Evolutionary conservation across 2,888 invertebrate genomes (phyloP).

Genomic region (Scrobipalpa atriplicella): DNA sequence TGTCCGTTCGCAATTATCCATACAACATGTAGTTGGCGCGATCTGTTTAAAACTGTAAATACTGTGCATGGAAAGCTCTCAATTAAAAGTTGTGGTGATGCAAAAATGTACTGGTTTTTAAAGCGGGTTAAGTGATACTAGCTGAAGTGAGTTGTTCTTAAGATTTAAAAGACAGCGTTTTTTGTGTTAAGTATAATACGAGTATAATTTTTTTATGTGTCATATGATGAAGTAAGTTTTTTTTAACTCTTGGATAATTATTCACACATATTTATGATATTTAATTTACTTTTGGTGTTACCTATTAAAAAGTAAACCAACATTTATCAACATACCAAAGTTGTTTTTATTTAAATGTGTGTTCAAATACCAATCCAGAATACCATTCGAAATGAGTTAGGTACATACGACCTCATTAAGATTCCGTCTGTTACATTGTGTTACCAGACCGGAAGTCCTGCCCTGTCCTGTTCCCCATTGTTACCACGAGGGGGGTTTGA

Average conservation of each 20-base stretch:
- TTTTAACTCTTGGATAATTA: too few relatives aligned
- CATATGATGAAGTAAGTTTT: neutral
- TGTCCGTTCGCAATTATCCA: constrained; percentile 6
- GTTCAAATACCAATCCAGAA: neutral
- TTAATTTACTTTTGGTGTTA: too few relatives aligned
- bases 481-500: neutral
- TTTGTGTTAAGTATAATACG: too few relatives aligned
- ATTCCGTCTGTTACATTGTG: constrained; percentile 17
- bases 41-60: constrained; percentile 8
- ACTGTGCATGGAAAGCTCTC: neutral
- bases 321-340: neutral
- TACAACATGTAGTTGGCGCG: constrained; percentile 17
- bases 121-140: neutral
- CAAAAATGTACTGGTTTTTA: neutral
- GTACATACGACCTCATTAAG: constrained; percentile 5
- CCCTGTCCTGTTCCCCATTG: constrained; percentile 20
- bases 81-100: neutral
- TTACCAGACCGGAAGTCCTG: constrained; percentile 13
- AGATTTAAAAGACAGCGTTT: neutral
- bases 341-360: neutral
- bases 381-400: neutral
- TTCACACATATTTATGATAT: too few relatives aligned
- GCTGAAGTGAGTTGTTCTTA: neutral
- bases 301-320: neutral
- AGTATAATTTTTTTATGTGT: neutral